Evolutionary conservation across 2,113 vertebrate genomes (phyloP).

Genomic region (Genyomyrus donnyi): DNA sequence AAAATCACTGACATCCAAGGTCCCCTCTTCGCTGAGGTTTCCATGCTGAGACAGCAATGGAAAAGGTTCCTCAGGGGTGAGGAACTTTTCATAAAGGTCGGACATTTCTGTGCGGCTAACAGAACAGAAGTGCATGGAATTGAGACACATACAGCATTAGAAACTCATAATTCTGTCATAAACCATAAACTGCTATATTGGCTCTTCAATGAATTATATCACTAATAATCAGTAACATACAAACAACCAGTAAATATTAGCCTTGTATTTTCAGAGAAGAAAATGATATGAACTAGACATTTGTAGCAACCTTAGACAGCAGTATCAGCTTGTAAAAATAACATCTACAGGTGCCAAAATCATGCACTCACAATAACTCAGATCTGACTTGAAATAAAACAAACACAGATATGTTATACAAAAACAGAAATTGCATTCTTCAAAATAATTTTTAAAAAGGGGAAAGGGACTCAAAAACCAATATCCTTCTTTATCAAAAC

Average conservation of each 20-base stretch:
- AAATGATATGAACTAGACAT: neutral
- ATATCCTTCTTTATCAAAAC: neutral
- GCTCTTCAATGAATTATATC: neutral
- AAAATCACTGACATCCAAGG: conserved; percentile 87
- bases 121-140: neutral
- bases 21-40: conserved; percentile 82
- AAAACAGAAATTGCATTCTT: neutral
- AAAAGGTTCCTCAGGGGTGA: conserved; percentile 85
- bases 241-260: neutral
- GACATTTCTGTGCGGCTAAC: conserved; percentile 52
- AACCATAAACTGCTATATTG: neutral
- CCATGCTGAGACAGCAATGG: conserved; percentile 75
- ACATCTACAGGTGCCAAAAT: neutral
- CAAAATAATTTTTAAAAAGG: neutral
- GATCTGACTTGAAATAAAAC: neutral
- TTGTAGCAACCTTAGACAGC: neutral
- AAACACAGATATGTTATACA: neutral
- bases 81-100: conserved; percentile 84
- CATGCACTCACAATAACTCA: neutral
- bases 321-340: neutral
- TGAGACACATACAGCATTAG: neutral
- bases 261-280: neutral
- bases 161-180: neutral
- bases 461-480: neutral
- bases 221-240: neutral